Percentiles rank a stretch among this genome's conserved stretches.
Conservation (phyloP, 92 coral and sea anemone species). For the Zoanthus solanderi region DNA sequence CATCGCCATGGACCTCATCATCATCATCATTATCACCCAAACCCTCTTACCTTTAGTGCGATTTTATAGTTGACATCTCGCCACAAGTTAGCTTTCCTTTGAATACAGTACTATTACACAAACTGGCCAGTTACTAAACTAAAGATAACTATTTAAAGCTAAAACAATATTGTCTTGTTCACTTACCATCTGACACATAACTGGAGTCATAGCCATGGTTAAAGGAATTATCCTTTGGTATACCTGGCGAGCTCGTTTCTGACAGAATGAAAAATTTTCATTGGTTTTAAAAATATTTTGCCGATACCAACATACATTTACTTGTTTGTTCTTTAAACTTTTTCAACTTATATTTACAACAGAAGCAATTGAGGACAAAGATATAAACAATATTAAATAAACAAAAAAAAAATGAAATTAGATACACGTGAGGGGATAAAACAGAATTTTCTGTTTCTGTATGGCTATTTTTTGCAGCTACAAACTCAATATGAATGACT, state of each 20-base stretch:
- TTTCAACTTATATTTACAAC: neutral
- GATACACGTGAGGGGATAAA: neutral
- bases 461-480: neutral
- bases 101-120: too few relatives aligned
- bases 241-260: slow-evolving; percentile 14
- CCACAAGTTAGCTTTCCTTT: too few relatives aligned
- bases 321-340: neutral
- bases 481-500: neutral
- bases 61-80: too few relatives aligned
- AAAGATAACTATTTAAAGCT: neutral
- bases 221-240: slow-evolving; percentile 16
- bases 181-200: slow-evolving; percentile 44
- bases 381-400: too few relatives aligned
- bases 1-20: too few relatives aligned
- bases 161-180: neutral
- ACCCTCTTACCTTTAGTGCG: too few relatives aligned
- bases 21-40: too few relatives aligned
- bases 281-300: neutral
- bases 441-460: neutral
- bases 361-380: neutral
- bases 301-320: neutral
- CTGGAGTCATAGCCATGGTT: slow-evolving; percentile 39
- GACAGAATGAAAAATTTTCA: neutral
- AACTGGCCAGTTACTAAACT: too few relatives aligned
- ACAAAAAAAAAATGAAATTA: too few relatives aligned